Evolutionary conservation across 2,888 invertebrate genomes (phyloP).

Genomic region (Ceratothoa steindachneri): DNA sequence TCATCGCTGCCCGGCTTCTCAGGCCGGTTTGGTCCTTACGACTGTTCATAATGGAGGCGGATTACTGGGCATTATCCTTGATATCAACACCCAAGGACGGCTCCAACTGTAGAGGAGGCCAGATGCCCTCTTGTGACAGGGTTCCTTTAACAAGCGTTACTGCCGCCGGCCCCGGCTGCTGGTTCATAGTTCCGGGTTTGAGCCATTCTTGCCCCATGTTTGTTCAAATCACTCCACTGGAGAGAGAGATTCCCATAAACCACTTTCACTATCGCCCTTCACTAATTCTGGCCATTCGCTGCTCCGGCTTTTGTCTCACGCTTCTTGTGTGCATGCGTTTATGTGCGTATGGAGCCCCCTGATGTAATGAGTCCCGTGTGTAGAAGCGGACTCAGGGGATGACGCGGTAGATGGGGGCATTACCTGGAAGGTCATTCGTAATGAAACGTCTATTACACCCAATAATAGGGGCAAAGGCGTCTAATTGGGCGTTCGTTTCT

Average conservation of each 20-base stretch:
- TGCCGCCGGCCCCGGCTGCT: background rate
- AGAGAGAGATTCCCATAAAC: background rate
- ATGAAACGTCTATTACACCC: too few species aligned
- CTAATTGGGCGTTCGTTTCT: too few species aligned
- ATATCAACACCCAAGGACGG: conserved; percentile 35
- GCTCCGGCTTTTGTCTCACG: background rate
- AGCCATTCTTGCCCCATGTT: background rate
- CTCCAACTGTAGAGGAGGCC: background rate
- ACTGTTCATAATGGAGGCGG: conserved; percentile 41
- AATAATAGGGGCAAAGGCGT: too few species aligned
- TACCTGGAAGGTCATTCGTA: too few species aligned
- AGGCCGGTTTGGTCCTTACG: conserved; percentile 18
- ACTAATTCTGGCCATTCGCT: background rate
- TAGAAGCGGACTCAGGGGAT: too few species aligned
- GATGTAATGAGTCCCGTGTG: too few species aligned
- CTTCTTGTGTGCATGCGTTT: background rate
- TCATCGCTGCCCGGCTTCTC: background rate
- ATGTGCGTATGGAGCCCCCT: background rate
- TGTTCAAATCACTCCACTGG: background rate
- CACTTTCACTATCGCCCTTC: background rate
- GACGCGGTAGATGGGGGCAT: too few species aligned
- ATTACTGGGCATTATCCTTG: conserved; percentile 43
- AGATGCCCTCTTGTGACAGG: background rate
- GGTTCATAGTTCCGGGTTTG: background rate
- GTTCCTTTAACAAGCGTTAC: background rate